Evolutionary conservation across 2,113 vertebrate genomes (phyloP).

Genomic region (Calypte anna): DNA sequence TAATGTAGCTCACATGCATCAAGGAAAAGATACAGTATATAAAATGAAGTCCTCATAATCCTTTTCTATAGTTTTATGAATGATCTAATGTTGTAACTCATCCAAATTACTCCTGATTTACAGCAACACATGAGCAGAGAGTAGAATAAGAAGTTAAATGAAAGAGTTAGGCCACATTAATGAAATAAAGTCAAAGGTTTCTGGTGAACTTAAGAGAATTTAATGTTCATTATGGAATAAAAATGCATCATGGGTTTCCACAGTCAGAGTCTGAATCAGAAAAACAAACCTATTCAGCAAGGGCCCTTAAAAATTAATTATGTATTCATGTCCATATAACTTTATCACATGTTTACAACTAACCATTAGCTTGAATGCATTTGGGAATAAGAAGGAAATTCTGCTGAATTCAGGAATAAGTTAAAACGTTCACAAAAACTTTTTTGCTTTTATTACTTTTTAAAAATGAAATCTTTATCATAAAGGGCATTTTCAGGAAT

Average conservation of each 20-base stretch:
- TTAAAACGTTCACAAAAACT: not conserved
- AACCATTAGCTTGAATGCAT: not conserved
- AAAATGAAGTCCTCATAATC: conserved; percentile 64
- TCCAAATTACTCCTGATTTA: conserved; percentile 2
- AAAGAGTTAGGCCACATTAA: not conserved
- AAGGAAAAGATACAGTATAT: conserved; percentile 21
- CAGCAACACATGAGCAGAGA: not conserved
- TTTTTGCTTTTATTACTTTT: not conserved
- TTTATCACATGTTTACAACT: not conserved
- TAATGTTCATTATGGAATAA: not conserved
- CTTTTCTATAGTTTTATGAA: conserved; percentile 12
- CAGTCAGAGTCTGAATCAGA: not conserved
- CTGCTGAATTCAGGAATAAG: conserved; percentile 2
- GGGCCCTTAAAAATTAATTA: conserved; percentile 9
- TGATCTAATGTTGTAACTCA: not conserved
- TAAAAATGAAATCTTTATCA: not conserved
- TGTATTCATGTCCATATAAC: not conserved
- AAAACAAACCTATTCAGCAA: not conserved
- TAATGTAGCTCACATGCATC: conserved; percentile 44
- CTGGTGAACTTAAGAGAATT: not conserved
- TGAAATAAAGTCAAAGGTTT: not conserved
- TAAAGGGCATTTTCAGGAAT: not conserved
- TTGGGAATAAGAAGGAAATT: not conserved
- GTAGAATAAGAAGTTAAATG: not conserved
- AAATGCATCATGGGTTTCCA: not conserved